phyloP scores from a whole-genome alignment of 2,113 vertebrate genomes.

The Rafetus swinhoei region DNA sequence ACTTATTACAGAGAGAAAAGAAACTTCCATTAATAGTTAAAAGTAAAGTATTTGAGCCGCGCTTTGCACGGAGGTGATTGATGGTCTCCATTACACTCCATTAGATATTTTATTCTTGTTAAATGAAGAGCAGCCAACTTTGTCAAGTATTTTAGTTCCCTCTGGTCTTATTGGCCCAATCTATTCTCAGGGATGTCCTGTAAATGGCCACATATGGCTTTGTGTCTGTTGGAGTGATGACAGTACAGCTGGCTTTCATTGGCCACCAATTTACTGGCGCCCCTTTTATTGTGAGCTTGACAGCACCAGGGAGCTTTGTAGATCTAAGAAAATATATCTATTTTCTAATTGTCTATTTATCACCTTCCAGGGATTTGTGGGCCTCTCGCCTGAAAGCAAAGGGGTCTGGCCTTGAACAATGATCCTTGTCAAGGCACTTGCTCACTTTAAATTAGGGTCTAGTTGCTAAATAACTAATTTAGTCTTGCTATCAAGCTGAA shows the following conservation, averaged over 20 bases:
- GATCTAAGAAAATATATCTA: conserved; percentile 90
- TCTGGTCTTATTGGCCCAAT: conserved; percentile 81
- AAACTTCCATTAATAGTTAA: conserved; percentile 81
- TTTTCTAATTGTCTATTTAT: conserved; percentile 94
- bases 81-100: conserved; percentile 83
- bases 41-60: conserved; percentile 67
- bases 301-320: conserved; percentile 83
- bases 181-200: conserved; percentile 81
- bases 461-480: conserved; percentile 91
- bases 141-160: conserved; percentile 85
- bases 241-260: conserved; percentile 85
- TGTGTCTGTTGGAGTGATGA: conserved; percentile 87
- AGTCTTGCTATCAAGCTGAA: conserved; percentile 89
- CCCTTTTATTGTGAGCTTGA: conserved; percentile 86
- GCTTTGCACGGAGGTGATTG: conserved; percentile 69
- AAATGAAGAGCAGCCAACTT: conserved; percentile 87
- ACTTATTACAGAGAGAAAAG: conserved; percentile 69
- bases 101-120: conserved; percentile 89
- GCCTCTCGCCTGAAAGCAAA: conserved; percentile 83
- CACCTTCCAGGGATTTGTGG: conserved; percentile 86
- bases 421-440: conserved; percentile 86
- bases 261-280: conserved; percentile 85
- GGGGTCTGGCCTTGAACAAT: conserved; percentile 84
- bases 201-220: conserved; percentile 89
- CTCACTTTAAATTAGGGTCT: conserved; percentile 89